These are phyloP conservation scores for Fragum sueziense DNA, from an alignment of 2,888 invertebrate species.

Conservation along the genomic window DNA sequence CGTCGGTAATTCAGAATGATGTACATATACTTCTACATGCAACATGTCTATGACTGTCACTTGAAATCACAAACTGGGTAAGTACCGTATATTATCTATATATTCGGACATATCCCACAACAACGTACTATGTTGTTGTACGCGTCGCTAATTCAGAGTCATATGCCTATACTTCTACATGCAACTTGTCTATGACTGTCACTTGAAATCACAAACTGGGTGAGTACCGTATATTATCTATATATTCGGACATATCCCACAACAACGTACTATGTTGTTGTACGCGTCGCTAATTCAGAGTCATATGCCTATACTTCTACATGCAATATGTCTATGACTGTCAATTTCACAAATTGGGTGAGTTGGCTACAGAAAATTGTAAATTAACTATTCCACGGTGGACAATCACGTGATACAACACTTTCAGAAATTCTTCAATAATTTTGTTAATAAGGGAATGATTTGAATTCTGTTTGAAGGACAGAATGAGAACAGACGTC, in stretches of 20 bases:
- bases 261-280: conserved; percentile 1
- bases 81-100: no score
- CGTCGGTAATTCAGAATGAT: conserved; percentile 28
- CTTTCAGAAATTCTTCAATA: no score
- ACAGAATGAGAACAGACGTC: no score
- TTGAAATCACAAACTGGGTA: conserved; percentile 53
- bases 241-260: no score
- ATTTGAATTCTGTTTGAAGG: no score
- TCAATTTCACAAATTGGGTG: conserved; percentile 48
- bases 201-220: conserved; percentile 50
- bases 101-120: conserved; percentile 31
- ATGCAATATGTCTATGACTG: conserved; percentile 35
- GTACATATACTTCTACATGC: conserved; percentile 29
- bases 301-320: conserved; percentile 32
- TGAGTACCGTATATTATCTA: no score
- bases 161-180: conserved; percentile 26
- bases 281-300: conserved; percentile 16
- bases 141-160: conserved; percentile 25
- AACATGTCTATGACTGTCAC: conserved; percentile 28
- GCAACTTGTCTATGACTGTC: conserved; percentile 30
- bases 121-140: conserved; percentile 13
- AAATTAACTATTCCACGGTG: no score
- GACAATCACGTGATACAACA: no score
- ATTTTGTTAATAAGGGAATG: no score
- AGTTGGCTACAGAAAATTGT: no score